A percentile compares a stretch with the other conserved stretches of the same genome.
Evolutionary conservation across 2,113 vertebrate genomes (phyloP).

Genomic region (Leptodactylus fuscus): DNA sequence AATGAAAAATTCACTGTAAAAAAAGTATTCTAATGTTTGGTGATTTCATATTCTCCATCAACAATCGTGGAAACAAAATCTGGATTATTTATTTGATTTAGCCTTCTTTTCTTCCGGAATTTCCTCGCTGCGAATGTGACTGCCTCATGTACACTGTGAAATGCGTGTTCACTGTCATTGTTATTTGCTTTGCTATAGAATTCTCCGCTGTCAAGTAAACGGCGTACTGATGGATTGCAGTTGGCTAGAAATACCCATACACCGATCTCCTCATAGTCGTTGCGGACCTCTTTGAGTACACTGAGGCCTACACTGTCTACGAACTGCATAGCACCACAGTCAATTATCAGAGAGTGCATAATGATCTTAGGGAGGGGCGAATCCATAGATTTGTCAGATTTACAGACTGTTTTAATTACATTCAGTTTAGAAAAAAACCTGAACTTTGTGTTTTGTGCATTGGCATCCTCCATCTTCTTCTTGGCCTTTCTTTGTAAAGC

Average conservation of each 20-base stretch:
- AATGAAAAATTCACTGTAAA: neutral
- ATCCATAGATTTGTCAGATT: neutral
- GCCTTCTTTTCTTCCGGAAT: neutral
- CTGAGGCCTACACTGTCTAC: constrained; percentile 79
- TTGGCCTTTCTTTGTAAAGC: constrained; percentile 61
- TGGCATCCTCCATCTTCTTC: constrained; percentile 56
- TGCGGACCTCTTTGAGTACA: constrained; percentile 76
- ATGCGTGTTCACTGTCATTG: constrained; percentile 65
- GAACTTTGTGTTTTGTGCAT: constrained; percentile 13
- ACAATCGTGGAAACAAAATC: neutral
- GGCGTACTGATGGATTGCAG: constrained; percentile 77
- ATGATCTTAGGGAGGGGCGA: neutral
- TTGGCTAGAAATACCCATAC: constrained; percentile 78
- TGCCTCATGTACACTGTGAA: constrained; percentile 68
- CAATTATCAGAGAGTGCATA: constrained; percentile 77
- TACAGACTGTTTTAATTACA: constrained; percentile 47
- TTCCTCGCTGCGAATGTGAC: constrained; percentile 64
- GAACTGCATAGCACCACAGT: constrained; percentile 83
- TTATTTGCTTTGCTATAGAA: constrained; percentile 66
- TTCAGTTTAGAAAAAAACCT: neutral
- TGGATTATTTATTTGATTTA: neutral
- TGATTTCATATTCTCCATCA: neutral
- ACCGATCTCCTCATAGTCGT: constrained; percentile 75
- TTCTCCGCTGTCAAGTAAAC: constrained; percentile 72
- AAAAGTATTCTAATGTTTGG: neutral